A percentile compares a stretch with the other conserved stretches of the same genome.
These are phyloP conservation scores for Ophioninae sp. DNA, from an alignment of 2,888 invertebrate genomes.

Conservation along the genomic window DNA sequence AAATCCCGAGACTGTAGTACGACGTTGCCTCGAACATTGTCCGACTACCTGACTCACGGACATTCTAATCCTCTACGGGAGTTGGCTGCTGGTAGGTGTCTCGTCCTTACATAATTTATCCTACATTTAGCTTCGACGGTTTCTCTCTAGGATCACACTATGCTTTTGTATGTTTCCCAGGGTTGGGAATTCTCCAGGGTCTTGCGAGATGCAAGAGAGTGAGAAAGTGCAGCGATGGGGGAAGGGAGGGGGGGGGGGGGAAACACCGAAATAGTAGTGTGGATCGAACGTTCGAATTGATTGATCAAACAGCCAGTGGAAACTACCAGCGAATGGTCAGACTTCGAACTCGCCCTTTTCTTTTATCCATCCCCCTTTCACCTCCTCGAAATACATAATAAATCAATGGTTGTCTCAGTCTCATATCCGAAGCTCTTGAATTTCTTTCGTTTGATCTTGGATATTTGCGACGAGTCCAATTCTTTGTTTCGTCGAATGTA, in stretches of 20 bases:
- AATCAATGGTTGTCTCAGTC: background rate
- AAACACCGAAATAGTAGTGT: background rate
- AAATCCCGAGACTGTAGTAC: conserved; percentile 59
- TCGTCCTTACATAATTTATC: conserved; percentile 5
- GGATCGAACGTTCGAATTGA: background rate
- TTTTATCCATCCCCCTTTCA: background rate
- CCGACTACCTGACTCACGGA: conserved; percentile 40
- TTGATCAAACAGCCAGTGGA: conserved; percentile 1
- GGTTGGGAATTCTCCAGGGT: conserved; percentile 7
- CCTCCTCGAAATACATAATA: background rate
- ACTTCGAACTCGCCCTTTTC: background rate
- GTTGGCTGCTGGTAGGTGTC: conserved; percentile 66
- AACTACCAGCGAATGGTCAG: conserved; percentile 18
- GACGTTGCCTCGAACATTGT: conserved; percentile 28
- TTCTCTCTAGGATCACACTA: background rate
- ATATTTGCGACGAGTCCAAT: background rate
- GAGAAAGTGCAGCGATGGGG: background rate
- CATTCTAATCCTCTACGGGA: conserved; percentile 67
- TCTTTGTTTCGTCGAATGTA: background rate
- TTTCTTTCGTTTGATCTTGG: background rate
- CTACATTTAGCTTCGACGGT: conserved; percentile 14
- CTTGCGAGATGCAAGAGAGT: background rate
- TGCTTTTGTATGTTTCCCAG: conserved; percentile 36
- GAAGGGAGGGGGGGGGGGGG: background rate
- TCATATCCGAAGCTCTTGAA: background rate